Percentiles rank a stretch among this genome's conserved stretches.
These are phyloP conservation scores for Onychomys arenicola DNA, from an alignment of 2,797 vertebrate species.

Conservation along the genomic window DNA sequence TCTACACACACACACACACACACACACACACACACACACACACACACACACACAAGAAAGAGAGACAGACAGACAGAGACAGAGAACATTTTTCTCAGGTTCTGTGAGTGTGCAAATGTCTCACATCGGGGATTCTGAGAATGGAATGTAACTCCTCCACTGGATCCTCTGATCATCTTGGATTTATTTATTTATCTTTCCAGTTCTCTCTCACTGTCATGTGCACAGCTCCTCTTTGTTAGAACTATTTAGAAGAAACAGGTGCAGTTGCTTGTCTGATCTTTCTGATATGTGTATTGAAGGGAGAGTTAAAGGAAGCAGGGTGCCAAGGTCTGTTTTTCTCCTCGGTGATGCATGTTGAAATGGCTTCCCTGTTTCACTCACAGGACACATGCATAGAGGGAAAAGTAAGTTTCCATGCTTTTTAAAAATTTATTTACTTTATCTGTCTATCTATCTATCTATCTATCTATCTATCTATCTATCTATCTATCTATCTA, in stretches of 20 bases:
- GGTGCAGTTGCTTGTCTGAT: background rate
- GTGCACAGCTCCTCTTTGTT: background rate
- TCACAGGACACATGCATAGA: background rate
- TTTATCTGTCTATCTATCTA: background rate
- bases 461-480: no score
- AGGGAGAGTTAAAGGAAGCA: constrained; percentile 41
- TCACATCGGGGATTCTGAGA: background rate
- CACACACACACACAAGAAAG: no score
- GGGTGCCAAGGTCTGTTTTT: background rate
- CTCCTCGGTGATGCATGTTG: constrained; percentile 9
- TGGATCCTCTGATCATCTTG: background rate
- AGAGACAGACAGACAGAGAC: background rate
- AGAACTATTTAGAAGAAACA: background rate
- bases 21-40: background rate
- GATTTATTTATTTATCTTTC: background rate
- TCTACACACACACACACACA: background rate
- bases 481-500: no score
- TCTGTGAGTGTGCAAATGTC: background rate
- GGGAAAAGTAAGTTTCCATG: background rate
- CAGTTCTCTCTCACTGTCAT: background rate
- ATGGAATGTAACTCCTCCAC: background rate
- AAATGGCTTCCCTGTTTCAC: background rate
- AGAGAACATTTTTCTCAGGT: background rate
- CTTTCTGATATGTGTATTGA: background rate
- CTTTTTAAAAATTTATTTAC: background rate